Evolutionary conservation across 2,888 invertebrate genomes (phyloP).

Genomic region (Tinea trinotella): DNA sequence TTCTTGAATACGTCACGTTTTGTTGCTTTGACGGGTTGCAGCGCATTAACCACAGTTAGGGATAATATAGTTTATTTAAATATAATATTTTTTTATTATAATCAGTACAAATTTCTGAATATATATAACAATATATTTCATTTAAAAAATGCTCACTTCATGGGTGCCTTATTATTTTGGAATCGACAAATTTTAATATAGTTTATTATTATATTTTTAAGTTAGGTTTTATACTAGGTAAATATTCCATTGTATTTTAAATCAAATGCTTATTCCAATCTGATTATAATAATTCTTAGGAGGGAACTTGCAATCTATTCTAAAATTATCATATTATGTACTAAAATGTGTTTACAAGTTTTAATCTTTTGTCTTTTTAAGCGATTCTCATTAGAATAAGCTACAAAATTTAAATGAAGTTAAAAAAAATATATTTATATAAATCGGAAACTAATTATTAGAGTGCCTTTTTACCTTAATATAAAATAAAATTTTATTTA

Average conservation of each 20-base stretch:
- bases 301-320: too few species aligned
- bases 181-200: neutral
- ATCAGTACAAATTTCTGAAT: slow-evolving; percentile 6
- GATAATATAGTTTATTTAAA: neutral
- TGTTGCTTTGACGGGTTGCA: too few species aligned
- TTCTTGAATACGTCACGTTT: too few species aligned
- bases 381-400: too few species aligned
- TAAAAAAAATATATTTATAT: slow-evolving; percentile 4
- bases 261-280: too few species aligned
- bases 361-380: too few species aligned
- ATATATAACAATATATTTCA: neutral
- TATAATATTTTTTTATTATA: neutral
- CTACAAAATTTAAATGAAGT: neutral
- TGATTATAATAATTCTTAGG: too few species aligned
- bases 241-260: neutral
- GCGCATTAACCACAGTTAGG: too few species aligned
- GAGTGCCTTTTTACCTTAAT: slow-evolving; percentile 71
- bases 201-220: neutral
- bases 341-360: too few species aligned
- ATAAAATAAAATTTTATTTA: slow-evolving; percentile 37
- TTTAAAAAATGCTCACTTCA: neutral
- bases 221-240: neutral
- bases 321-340: too few species aligned
- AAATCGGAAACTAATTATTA: neutral
- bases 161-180: slow-evolving; percentile 10